Evolutionary conservation across 1,140 invertebrate species (phyloP), one percentile per base, ranked within the genome.

Genomic region (Zelostemma sp.): DNA sequence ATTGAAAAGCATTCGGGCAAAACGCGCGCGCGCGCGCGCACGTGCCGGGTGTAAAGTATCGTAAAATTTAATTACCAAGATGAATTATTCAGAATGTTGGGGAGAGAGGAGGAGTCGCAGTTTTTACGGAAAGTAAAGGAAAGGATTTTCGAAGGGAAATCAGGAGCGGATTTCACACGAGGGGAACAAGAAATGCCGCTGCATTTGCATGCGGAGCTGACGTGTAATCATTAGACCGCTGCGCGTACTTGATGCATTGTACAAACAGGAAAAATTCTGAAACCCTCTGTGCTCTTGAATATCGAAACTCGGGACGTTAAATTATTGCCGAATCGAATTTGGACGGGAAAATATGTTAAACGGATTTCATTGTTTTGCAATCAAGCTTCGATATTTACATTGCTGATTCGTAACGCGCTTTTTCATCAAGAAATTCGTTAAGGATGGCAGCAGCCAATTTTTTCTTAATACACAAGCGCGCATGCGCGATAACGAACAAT

Each of bases 301-400:
- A 11, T 35, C 33, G 33, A n/a, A 35, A 35, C 33, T 5, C 2
- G n/a, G 6, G 33, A 35, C 11, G 6, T 35, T 35, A 9, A 9
- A 35, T 35, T n/a, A 35, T 35, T n/a, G 11, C 33, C 19, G n/a
- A 35, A 38, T 28, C 33, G 5, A 2, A 35, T 35, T 35, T 8
- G 21, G 8, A 25, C 8, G 3, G 3, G 33, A 35, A 35, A 35
- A 35, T 35, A 35, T 35, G 33, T 6, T 35, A 65, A 61, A 65
- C 58, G 53, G 58, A 62, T 61, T 70, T 65, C 48, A 65, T 53
- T 70, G 64, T 65, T n/a, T n/a, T n/a, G n/a, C n/a, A n/a, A n/a
- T n/a, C n/a, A n/a, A n/a, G n/a, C n/a, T n/a, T n/a, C n/a, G n/a
- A n/a, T n/a, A n/a, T n/a, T n/a, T n/a, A n/a, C n/a, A n/a, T n/a